Evolutionary conservation across 2,888 invertebrate species (phyloP).

Genomic region (Pimpla rufipes): DNA sequence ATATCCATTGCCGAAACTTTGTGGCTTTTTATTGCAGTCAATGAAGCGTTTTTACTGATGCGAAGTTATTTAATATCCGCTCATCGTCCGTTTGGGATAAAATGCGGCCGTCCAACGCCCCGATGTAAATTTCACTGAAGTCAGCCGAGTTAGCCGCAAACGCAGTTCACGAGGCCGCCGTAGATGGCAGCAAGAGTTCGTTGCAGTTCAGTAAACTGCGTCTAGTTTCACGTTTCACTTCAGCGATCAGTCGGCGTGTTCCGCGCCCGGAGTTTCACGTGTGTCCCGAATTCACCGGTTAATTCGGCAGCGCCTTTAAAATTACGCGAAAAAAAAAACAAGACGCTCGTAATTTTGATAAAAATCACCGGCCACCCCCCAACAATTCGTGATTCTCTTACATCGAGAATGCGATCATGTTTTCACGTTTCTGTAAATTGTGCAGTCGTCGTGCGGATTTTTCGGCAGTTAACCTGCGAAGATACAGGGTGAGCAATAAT

Average conservation of each 20-base stretch:
- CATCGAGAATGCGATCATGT: constrained; percentile 70
- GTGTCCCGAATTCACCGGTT: not conserved
- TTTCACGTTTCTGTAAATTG: constrained; percentile 74
- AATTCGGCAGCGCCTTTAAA: not conserved
- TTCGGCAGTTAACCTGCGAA: constrained; percentile 71
- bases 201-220: too few relatives aligned
- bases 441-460: constrained; percentile 68
- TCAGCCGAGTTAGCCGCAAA: too few relatives aligned
- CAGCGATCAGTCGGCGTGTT: too few relatives aligned
- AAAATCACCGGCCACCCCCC: not conserved
- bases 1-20: constrained; percentile 34
- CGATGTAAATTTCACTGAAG: too few relatives aligned
- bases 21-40: not conserved
- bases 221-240: too few relatives aligned
- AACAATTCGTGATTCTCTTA: not conserved
- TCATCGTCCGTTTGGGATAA: not conserved
- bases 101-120: too few relatives aligned
- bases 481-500: constrained; percentile 73
- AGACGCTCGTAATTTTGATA: not conserved
- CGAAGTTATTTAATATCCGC: not conserved
- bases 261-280: not conserved
- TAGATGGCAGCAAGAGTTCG: too few relatives aligned
- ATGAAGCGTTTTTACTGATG: constrained; percentile 2
- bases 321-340: not conserved
- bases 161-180: too few relatives aligned